Conservation (phyloP, 2,113 vertebrate genomes). For the Clupea harengus region DNA sequence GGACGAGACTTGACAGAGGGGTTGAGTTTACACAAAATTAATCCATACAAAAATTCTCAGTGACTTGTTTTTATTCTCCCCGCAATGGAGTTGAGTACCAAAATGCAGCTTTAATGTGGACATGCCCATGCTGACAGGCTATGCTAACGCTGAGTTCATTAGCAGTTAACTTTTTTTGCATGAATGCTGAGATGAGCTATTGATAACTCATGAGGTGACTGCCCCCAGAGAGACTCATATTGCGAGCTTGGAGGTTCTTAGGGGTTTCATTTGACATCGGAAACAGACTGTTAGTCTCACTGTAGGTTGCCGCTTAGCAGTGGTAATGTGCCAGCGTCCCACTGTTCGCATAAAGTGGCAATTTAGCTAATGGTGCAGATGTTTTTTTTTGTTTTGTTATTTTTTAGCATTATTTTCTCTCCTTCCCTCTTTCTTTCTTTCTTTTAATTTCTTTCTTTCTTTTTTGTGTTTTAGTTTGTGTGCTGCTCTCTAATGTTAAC, state of each 20-base stretch:
- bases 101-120: neutral
- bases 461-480: neutral
- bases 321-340: conserved; percentile 43
- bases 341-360: conserved; percentile 52
- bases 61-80: neutral
- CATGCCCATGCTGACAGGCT: neutral
- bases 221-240: conserved; percentile 36
- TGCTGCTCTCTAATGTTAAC: neutral
- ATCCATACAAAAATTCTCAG: neutral
- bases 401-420: conserved; percentile 38
- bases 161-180: conserved; percentile 33
- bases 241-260: conserved; percentile 34
- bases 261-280: conserved; percentile 44
- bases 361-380: conserved; percentile 50
- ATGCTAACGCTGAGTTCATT: conserved; percentile 26
- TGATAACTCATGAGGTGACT: conserved; percentile 5
- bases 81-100: neutral
- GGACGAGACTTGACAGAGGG: no score
- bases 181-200: conserved; percentile 18
- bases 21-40: neutral
- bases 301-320: conserved; percentile 43
- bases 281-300: conserved; percentile 51
- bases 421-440: neutral
- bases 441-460: neutral
- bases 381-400: conserved; percentile 46